A percentile compares a stretch with the other conserved stretches of the same genome.
Conservation (phyloP, 2,113 vertebrate genomes). For the Spilogale gracilis region DNA sequence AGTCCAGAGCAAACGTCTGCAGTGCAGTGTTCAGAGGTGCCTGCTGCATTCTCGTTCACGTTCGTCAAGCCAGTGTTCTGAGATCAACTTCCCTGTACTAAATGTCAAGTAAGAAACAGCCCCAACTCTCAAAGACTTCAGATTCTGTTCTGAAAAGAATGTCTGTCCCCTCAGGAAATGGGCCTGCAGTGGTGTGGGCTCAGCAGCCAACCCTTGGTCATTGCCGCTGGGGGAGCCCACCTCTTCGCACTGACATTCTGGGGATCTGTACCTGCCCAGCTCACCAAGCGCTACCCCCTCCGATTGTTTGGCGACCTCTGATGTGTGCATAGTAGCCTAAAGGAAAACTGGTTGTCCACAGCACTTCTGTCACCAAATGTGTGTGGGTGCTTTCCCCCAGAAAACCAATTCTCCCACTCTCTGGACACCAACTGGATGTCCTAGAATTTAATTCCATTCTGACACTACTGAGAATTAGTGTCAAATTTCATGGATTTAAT, state of each 20-base stretch:
- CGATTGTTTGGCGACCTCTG: not conserved
- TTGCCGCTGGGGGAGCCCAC: not conserved
- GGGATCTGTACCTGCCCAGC: accelerated
- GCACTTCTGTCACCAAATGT: not conserved
- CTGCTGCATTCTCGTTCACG: not conserved
- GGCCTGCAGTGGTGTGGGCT: not conserved
- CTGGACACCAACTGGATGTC: not conserved
- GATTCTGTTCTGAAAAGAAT: not conserved
- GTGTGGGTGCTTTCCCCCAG: not conserved
- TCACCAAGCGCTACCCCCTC: not conserved
- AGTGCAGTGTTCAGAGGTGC: not conserved
- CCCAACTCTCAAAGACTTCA: not conserved
- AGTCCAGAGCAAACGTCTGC: not conserved
- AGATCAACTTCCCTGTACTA: not conserved
- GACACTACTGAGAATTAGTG: not conserved
- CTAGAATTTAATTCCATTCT: not conserved
- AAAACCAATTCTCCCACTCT: not conserved
- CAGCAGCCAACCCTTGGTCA: not conserved
- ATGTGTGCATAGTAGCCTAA: not conserved
- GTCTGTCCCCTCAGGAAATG: not conserved
- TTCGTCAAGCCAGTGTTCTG: not conserved
- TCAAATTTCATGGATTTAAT: not conserved
- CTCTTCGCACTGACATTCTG: not conserved
- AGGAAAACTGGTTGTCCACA: not conserved
- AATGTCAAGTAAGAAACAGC: not conserved